Percentiles rank a stretch among this genome's conserved stretches.
Evolutionary conservation across 2,888 invertebrate genomes (phyloP).

Genomic region (Agrochola litura): DNA sequence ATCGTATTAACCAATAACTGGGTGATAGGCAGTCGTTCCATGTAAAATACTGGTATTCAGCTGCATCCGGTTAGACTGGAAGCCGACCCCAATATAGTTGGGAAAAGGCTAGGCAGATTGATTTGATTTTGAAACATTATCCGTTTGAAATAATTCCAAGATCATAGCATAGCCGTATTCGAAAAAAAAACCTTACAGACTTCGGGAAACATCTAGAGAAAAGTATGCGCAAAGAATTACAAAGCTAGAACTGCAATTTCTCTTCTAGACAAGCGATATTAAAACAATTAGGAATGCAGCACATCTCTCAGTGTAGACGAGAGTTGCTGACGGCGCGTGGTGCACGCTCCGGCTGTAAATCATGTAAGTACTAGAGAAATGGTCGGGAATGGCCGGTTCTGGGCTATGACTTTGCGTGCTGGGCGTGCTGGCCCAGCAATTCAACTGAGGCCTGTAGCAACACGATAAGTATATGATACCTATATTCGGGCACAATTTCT

Average conservation of each 20-base stretch:
- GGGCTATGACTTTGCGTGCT: conserved; percentile 66
- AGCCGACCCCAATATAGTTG: no score
- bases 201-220: not conserved
- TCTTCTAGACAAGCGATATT: conserved; percentile 30
- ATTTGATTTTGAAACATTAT: no score
- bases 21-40: no score
- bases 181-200: not conserved
- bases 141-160: no score
- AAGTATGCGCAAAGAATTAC: not conserved
- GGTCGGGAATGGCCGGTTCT: conserved; percentile 4
- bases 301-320: conserved; percentile 62
- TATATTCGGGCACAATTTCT: not conserved
- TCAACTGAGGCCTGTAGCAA: not conserved
- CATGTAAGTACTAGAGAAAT: conserved; percentile 70
- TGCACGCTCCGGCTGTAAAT: conserved; percentile 78
- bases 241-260: conserved; percentile 1
- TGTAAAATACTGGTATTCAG: no score
- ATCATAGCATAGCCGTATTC: not conserved
- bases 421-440: conserved; percentile 66
- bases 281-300: conserved; percentile 57
- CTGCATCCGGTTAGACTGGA: no score
- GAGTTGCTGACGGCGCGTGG: conserved; percentile 62
- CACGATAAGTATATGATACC: not conserved
- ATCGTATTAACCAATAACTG: no score
- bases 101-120: no score